A percentile compares a stretch with the other conserved stretches of the same genome.
Conservation (phyloP, 2,113 vertebrate genomes). For the Rhynchopsitta pachyrhyncha region DNA sequence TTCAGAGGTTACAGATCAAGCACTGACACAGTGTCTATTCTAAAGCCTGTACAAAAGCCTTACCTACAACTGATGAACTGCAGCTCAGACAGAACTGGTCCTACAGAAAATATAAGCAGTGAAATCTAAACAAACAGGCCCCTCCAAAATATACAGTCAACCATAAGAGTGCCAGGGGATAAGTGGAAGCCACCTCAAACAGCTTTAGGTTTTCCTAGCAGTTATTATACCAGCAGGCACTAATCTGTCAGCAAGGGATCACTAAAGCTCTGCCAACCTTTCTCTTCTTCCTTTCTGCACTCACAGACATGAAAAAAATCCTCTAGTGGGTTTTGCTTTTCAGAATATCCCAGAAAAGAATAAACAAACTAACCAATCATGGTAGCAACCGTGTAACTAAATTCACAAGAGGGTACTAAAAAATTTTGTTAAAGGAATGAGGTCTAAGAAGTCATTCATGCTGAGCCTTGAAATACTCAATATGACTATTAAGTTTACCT, state of each 20-base stretch:
- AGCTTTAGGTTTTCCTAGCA: neutral
- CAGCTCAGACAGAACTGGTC: neutral
- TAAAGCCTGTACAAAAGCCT: neutral
- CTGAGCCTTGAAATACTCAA: neutral
- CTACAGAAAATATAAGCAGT: neutral
- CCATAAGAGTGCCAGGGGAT: neutral
- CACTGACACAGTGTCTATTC: neutral
- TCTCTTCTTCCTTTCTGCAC: neutral
- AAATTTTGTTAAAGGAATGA: neutral
- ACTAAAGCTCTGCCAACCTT: neutral
- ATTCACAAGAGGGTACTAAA: neutral
- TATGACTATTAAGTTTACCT: neutral
- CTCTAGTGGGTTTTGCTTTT: neutral
- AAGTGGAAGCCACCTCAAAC: neutral
- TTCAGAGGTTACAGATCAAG: neutral
- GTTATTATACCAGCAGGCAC: neutral
- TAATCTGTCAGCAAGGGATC: neutral
- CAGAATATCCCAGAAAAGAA: neutral
- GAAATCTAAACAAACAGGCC: neutral
- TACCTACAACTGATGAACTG: neutral
- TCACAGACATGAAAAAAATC: neutral
- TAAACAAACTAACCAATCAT: neutral
- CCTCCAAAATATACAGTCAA: neutral
- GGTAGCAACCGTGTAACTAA: neutral
- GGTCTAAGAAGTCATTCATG: neutral